Base-by-base conservation (phyloP, 2,888 invertebrate species). In the Drosophila atroscutellata region DNA sequence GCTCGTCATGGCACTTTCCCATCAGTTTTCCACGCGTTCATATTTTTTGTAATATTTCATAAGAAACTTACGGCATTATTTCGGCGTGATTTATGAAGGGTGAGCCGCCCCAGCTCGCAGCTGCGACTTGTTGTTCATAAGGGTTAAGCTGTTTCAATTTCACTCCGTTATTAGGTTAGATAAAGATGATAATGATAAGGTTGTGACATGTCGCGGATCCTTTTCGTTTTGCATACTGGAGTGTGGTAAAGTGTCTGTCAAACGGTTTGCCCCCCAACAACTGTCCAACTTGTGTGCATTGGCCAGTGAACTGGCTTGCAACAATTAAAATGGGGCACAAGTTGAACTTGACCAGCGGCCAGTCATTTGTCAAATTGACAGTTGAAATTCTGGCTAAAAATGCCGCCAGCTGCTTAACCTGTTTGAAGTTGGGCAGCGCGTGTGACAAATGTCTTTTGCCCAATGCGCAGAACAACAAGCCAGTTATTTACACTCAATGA, bases 71-170 rank as follows among this genome's bases (percentile, higher is more conserved):
- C 32, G 63, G 58, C 71, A 67, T 71, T 68, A 37, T 75, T 75
- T 58, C 50, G 72, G 63, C 52, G 76, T 86, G 86, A 86, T 86
- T 88, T 86, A 86, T 77, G 65, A 64, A 7, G 86, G 79, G 69
- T 88, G 78, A 70, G 61, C 52, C 42, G 45, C 55, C 58, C 58
- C 8, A 20, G 30, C 13, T 13, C 39, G 32, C 70, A 84, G 83
- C 78, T 80, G 86, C 62, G 71, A 66, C 63, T 72, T 83, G 73
- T 72, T 89, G 74, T 79, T 73, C 76, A 75, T 77, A 88, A 88
- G 89, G 86, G 86, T 88, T 86, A 86, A 86, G 90, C 90, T 85
- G 89, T 89, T 89, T 84, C 85, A 81, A 85, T 89, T 87, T 87
- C 85, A 81, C 69, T 70, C 73, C 69, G 77, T 87, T 87, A 85